phyloP scores from a whole-genome alignment of 1,140 invertebrate species.

The Drosophila teissieri region DNA sequence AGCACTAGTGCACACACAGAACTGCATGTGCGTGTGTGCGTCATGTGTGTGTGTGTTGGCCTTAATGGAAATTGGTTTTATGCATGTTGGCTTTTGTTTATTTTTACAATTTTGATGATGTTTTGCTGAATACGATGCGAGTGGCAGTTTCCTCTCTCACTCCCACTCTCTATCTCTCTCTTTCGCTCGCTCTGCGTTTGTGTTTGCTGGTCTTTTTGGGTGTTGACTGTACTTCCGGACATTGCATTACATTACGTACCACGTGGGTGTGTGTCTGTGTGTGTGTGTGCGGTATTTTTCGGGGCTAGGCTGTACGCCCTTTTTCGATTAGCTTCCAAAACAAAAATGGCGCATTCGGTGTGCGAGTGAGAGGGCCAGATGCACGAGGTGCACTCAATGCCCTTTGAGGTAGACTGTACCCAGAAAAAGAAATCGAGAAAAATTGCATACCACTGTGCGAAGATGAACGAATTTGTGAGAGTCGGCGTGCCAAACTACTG shows the following conservation, averaged over 20 bases:
- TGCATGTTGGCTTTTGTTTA: conserved; percentile 83
- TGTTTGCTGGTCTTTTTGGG: conserved; percentile 46
- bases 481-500: background rate
- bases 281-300: conserved; percentile 14
- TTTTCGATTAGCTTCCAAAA: conserved; percentile 60
- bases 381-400: background rate
- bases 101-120: conserved; percentile 84
- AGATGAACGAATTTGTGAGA: background rate
- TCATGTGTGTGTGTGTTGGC: conserved; percentile 61
- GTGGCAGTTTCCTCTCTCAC: conserved; percentile 59
- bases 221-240: conserved; percentile 58
- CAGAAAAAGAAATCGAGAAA: background rate
- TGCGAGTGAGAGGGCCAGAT: conserved; percentile 3
- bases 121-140: conserved; percentile 81
- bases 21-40: conserved; percentile 58
- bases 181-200: conserved; percentile 5
- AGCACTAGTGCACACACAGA: conserved; percentile 35
- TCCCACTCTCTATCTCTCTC: conserved; percentile 11
- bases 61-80: conserved; percentile 83
- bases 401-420: conserved; percentile 35
- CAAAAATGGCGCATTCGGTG: conserved; percentile 46
- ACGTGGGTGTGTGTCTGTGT: background rate
- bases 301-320: conserved; percentile 50
- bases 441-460: background rate
- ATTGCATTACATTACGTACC: conserved; percentile 44